phyloP scores from a whole-genome alignment of 2,888 invertebrate species.

The Drosophila glabriapex region DNA sequence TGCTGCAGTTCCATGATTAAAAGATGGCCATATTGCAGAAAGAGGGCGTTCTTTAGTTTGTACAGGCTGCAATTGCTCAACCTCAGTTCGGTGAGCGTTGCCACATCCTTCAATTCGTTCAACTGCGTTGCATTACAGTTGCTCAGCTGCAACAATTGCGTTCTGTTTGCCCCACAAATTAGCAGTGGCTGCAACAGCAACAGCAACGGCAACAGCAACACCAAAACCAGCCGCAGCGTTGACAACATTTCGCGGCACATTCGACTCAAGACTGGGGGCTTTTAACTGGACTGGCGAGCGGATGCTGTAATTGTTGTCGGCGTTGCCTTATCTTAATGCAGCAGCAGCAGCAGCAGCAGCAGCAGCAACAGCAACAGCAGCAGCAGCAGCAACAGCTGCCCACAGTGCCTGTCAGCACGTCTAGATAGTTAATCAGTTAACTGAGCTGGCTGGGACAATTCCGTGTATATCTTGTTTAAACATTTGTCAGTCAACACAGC shows the following conservation, averaged over 20 bases:
- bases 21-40: conserved; percentile 72
- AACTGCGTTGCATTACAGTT: conserved; percentile 62
- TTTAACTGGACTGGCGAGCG: neutral
- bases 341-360: neutral
- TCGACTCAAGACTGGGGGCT: conserved; percentile 44
- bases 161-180: conserved; percentile 8
- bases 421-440: conserved; percentile 73
- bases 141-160: conserved; percentile 46
- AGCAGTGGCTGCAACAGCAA: conserved; percentile 11
- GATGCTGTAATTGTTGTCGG: conserved; percentile 28
- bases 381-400: conserved; percentile 63
- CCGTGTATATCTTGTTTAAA: conserved; percentile 38
- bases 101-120: conserved; percentile 30
- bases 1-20: conserved; percentile 76
- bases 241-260: conserved; percentile 45
- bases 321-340: conserved; percentile 70
- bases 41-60: conserved; percentile 79
- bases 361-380: neutral
- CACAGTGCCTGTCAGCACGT: conserved; percentile 55
- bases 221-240: conserved; percentile 3
- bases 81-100: conserved; percentile 57
- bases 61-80: conserved; percentile 75
- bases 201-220: neutral
- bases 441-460: conserved; percentile 30
- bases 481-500: conserved; percentile 55